Evolutionary conservation across 2,797 vertebrate species (phyloP).

Genomic region (Nannoperca obscura): DNA sequence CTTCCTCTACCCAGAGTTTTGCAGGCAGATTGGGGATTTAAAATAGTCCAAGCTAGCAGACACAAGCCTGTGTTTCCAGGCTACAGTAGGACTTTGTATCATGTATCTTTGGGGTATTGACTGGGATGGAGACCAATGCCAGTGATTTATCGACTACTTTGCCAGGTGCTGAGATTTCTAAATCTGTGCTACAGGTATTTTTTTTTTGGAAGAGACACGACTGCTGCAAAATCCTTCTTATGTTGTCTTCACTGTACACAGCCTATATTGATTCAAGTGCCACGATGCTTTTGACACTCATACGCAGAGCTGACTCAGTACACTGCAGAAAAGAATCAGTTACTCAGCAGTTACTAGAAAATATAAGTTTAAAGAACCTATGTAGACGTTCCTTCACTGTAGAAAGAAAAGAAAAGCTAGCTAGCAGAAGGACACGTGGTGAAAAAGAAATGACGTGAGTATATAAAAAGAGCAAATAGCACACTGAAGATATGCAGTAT

Average conservation of each 20-base stretch:
- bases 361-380: too few species aligned
- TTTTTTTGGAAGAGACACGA: slow-evolving; percentile 5
- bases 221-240: slow-evolving; percentile 20
- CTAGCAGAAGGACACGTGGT: not conserved
- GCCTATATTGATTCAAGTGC: not conserved
- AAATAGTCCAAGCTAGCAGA: slow-evolving; percentile 27
- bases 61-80: slow-evolving; percentile 35
- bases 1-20: slow-evolving; percentile 50
- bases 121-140: slow-evolving; percentile 25
- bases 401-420: not conserved
- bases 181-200: not conserved
- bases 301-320: not conserved
- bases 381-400: not conserved
- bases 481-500: slow-evolving; percentile 1
- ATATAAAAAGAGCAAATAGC: not conserved
- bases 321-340: slow-evolving; percentile 4
- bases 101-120: slow-evolving; percentile 37
- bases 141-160: slow-evolving; percentile 49
- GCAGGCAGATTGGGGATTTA: slow-evolving; percentile 42
- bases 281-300: not conserved
- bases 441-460: not conserved
- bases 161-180: slow-evolving; percentile 49
- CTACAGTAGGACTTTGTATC: slow-evolving; percentile 34
- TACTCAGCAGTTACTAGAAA: too few species aligned
- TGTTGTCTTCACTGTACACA: not conserved